Percentiles rank a stretch among this genome's conserved stretches.
phyloP scores from a whole-genome alignment of 2,113 vertebrate species.

The Ardeotis arabs region DNA sequence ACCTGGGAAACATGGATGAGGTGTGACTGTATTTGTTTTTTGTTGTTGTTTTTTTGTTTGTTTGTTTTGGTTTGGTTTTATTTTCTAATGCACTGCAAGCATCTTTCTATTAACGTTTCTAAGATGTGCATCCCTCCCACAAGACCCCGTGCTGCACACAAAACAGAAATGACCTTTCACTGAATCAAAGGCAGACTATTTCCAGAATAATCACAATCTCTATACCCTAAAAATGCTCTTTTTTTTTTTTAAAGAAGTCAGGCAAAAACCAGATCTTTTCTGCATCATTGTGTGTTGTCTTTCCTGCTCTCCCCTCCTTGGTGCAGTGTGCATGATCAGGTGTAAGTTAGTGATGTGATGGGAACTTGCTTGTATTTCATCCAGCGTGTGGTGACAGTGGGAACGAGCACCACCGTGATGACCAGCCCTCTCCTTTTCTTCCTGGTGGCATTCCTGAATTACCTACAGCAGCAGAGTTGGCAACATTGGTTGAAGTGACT shows the following conservation, averaged over 20 bases:
- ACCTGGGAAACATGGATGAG: background rate
- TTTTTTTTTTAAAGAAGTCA: background rate
- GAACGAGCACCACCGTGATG: accelerated
- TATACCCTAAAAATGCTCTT: background rate
- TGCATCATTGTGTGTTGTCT: background rate
- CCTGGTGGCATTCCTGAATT: background rate
- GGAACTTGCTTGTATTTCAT: accelerated
- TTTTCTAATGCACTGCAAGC: background rate
- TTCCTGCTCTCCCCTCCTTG: background rate
- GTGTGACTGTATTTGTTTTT: background rate
- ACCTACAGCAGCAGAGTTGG: background rate
- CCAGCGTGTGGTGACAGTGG: accelerated
- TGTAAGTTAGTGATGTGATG: background rate
- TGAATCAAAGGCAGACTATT: background rate
- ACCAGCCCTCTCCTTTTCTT: background rate
- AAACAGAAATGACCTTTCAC: background rate
- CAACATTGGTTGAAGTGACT: background rate
- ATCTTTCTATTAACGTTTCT: background rate
- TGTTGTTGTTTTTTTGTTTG: background rate
- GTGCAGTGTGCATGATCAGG: accelerated
- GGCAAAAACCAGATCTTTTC: background rate
- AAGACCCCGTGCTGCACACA: background rate
- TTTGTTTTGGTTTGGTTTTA: background rate
- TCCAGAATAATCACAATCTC: background rate
- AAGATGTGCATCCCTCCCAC: background rate